These are phyloP conservation scores for Pediacus dermestoides DNA, from an alignment of 2,888 invertebrate genomes.

Conservation along the genomic window DNA sequence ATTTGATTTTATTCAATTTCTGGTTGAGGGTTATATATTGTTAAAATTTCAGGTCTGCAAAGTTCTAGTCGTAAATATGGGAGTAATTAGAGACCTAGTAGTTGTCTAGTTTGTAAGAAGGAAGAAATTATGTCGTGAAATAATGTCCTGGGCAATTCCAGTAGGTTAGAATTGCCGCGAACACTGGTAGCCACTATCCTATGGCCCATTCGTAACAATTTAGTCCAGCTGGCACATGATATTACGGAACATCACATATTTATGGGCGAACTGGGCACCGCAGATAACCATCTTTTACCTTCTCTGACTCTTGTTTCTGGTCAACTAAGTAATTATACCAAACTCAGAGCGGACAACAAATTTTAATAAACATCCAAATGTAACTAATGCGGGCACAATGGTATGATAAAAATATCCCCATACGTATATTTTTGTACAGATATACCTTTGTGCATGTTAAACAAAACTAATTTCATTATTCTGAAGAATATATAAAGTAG, in stretches of 20 bases:
- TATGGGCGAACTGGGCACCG: slow-evolving; percentile 45
- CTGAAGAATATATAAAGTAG: too few relatives aligned
- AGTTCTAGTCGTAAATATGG: too few relatives aligned
- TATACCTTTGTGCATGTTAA: too few relatives aligned
- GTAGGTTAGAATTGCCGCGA: slow-evolving; percentile 39
- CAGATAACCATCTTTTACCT: slow-evolving; percentile 27
- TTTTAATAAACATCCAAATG: too few relatives aligned
- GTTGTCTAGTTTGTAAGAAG: slow-evolving; percentile 25
- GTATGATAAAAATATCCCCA: too few relatives aligned
- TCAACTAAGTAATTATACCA: slow-evolving; percentile 47
- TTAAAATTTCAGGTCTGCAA: too few relatives aligned
- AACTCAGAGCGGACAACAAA: too few relatives aligned
- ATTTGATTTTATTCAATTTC: too few relatives aligned
- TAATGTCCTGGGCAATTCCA: slow-evolving; percentile 45
- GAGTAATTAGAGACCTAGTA: slow-evolving; percentile 34
- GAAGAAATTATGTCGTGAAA: slow-evolving; percentile 39
- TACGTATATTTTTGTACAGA: too few relatives aligned
- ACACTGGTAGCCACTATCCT: slow-evolving; percentile 34
- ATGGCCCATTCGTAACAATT: slow-evolving; percentile 52
- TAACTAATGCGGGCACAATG: too few relatives aligned
- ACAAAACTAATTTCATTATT: too few relatives aligned
- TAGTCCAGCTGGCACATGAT: slow-evolving; percentile 52
- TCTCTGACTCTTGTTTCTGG: slow-evolving; percentile 32
- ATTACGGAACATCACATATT: slow-evolving; percentile 52
- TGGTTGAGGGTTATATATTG: too few relatives aligned